Conservation (phyloP, 2,797 vertebrate genomes). For the Siniperca undulata region DNA sequence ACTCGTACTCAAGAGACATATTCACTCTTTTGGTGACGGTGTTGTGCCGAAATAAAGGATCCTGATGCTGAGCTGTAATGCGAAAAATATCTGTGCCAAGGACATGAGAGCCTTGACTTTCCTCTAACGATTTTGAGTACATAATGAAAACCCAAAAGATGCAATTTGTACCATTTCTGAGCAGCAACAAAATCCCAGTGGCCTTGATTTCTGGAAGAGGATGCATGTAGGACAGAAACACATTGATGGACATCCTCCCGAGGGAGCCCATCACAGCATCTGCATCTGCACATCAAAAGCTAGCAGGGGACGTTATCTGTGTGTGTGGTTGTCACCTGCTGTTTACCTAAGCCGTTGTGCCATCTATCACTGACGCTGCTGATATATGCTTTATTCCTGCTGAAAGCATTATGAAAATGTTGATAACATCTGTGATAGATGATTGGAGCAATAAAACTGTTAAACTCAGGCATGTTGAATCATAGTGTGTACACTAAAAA, state of each 20-base stretch:
- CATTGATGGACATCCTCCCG: background rate
- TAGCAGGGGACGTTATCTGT: background rate
- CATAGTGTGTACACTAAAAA: background rate
- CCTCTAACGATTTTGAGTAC: background rate
- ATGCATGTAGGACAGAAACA: background rate
- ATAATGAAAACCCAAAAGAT: background rate
- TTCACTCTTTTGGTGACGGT: background rate
- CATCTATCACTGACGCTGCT: background rate
- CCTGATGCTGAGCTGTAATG: constrained; percentile 15
- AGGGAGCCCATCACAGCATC: constrained; percentile 18
- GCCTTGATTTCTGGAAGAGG: background rate
- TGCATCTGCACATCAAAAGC: constrained; percentile 22
- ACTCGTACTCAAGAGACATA: constrained; percentile 4
- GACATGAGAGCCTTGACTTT: background rate
- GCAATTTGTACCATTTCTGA: constrained; percentile 20
- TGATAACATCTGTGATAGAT: background rate
- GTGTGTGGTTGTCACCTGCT: constrained; percentile 17
- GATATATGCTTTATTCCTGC: background rate
- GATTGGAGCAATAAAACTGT: background rate
- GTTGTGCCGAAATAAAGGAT: constrained; percentile 5
- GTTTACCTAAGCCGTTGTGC: background rate
- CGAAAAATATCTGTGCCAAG: background rate
- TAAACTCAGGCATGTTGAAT: background rate
- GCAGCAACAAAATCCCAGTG: background rate
- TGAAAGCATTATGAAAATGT: constrained; percentile 12